These are phyloP conservation scores for Acipenser transmontanus DNA, from an alignment of 2,797 vertebrate genomes.

Conservation along the genomic window DNA sequence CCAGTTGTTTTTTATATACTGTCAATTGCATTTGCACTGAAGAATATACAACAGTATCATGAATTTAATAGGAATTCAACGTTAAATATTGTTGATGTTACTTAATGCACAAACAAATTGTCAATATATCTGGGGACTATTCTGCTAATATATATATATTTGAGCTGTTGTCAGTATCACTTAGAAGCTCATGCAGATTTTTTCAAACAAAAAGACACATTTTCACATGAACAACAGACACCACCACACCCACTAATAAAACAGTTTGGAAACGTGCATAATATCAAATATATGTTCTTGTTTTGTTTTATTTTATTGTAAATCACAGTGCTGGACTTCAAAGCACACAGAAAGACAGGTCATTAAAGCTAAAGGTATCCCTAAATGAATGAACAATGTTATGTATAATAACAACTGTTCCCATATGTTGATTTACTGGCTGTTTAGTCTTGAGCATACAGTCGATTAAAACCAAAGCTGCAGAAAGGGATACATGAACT, in stretches of 20 bases:
- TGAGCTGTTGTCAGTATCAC: background rate
- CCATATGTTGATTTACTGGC: too few relatives aligned
- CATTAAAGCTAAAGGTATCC: slow-evolving; percentile 16
- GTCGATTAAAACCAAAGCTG: too few relatives aligned
- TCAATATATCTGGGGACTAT: too few relatives aligned
- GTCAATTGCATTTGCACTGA: too few relatives aligned
- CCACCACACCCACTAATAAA: background rate
- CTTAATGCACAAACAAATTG: too few relatives aligned
- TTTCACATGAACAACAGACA: slow-evolving; percentile 5
- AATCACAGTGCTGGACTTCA: slow-evolving; percentile 5
- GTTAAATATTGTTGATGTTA: too few relatives aligned
- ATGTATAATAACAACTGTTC: too few relatives aligned
- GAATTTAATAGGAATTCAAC: too few relatives aligned
- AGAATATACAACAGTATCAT: too few relatives aligned
- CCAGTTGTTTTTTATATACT: too few relatives aligned
- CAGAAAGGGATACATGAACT: slow-evolving; percentile 17
- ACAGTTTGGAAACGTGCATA: background rate
- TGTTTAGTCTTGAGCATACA: too few relatives aligned
- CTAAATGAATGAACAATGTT: background rate
- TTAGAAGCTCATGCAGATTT: background rate
- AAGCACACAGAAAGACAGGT: slow-evolving; percentile 9
- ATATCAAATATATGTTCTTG: background rate
- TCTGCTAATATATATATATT: too few relatives aligned
- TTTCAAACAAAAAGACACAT: background rate
- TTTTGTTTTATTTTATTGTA: background rate